These are phyloP conservation scores for Zalophus californianus DNA, from an alignment of 2,797 vertebrate species.

Conservation along the genomic window DNA sequence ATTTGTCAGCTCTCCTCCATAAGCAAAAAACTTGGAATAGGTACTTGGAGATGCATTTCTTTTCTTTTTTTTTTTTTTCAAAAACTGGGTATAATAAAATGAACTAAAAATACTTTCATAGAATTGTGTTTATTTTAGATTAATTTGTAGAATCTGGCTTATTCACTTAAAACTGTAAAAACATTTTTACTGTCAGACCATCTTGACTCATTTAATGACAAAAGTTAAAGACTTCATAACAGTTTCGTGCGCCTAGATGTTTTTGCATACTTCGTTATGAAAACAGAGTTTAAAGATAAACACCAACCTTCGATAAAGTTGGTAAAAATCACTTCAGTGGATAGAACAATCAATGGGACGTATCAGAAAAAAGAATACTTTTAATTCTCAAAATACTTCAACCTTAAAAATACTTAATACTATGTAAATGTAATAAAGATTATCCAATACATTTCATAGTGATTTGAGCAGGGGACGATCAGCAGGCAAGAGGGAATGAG, in stretches of 20 bases:
- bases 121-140: conserved; percentile 59
- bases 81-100: conserved; percentile 51
- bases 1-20: not conserved
- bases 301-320: conserved; percentile 36
- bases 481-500: not conserved
- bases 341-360: not conserved
- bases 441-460: conserved; percentile 33
- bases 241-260: conserved; percentile 22
- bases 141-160: conserved; percentile 61
- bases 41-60: not conserved
- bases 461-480: not conserved
- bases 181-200: not conserved
- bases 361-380: conserved; percentile 8
- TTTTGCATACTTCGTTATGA: conserved; percentile 70
- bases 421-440: conserved; percentile 34
- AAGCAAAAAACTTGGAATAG: not conserved
- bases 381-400: conserved; percentile 63
- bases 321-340: conserved; percentile 58
- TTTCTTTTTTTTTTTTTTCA: conserved; percentile 25
- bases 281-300: conserved; percentile 77
- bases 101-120: conserved; percentile 51
- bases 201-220: conserved; percentile 45
- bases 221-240: not conserved
- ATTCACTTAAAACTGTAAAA: conserved; percentile 35
- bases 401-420: conserved; percentile 52